Evolutionary conservation across 2,888 invertebrate genomes (phyloP).

Genomic region (Lasioglossum morio): DNA sequence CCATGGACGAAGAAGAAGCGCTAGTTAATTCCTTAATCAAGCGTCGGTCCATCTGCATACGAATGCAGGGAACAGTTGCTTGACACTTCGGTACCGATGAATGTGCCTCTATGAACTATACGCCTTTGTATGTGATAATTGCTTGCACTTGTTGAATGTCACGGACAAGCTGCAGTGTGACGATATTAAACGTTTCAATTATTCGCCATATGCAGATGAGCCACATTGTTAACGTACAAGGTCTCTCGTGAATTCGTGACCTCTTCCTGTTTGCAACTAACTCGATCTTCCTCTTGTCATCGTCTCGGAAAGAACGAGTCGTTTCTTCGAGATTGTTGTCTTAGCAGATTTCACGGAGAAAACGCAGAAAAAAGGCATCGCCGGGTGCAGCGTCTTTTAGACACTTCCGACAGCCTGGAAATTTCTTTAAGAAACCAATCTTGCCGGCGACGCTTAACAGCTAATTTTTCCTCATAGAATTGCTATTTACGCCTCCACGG

Average conservation of each 20-base stretch:
- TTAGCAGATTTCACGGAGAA: slow-evolving; percentile 14
- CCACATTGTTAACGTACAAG: neutral
- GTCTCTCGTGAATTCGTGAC: neutral
- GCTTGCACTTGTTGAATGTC: slow-evolving; percentile 52
- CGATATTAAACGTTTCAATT: slow-evolving; percentile 29
- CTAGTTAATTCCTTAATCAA: slow-evolving; percentile 74
- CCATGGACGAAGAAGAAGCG: slow-evolving; percentile 44
- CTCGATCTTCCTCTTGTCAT: slow-evolving; percentile 43
- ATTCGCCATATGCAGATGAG: neutral
- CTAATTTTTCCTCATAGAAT: slow-evolving; percentile 72
- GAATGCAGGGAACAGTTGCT: slow-evolving; percentile 59
- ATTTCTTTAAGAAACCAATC: slow-evolving; percentile 76
- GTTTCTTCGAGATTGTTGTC: slow-evolving; percentile 29
- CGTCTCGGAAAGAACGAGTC: slow-evolving; percentile 2
- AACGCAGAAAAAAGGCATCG: slow-evolving; percentile 30
- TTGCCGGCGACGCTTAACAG: slow-evolving; percentile 63
- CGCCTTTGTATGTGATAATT: slow-evolving; percentile 47
- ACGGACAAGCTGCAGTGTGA: slow-evolving; percentile 16
- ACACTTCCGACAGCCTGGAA: slow-evolving; percentile 61
- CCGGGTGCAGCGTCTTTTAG: slow-evolving; percentile 37
- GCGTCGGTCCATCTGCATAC: slow-evolving; percentile 73
- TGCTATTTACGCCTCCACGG: slow-evolving; percentile 60
- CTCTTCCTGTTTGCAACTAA: neutral
- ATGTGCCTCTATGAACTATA: slow-evolving; percentile 38
- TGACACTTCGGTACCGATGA: slow-evolving; percentile 47